These are phyloP conservation scores for Pachliopta kotzebuea DNA, from an alignment of 2,888 invertebrate genomes.

Conservation along the genomic window DNA sequence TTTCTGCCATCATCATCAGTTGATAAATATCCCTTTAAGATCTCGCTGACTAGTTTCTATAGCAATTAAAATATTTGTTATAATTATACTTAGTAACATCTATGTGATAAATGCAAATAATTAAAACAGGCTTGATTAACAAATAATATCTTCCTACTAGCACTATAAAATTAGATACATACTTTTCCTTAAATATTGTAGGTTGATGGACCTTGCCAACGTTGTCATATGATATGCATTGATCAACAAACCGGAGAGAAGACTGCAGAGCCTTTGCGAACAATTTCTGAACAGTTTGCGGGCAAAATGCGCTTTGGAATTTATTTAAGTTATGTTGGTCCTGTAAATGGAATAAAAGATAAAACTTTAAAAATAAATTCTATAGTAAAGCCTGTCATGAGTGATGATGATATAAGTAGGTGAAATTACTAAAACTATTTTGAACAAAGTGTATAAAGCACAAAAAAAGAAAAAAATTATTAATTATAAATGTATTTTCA, in stretches of 20 bases:
- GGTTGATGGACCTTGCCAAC: conserved; percentile 89
- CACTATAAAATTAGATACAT: not conserved
- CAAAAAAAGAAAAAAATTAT: not conserved
- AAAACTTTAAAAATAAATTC: conserved; percentile 44
- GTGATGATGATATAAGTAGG: conserved; percentile 58
- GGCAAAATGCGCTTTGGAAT: conserved; percentile 92
- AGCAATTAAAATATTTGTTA: too few relatives aligned
- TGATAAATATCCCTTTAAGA: too few relatives aligned
- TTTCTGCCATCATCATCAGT: too few relatives aligned
- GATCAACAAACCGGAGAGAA: conserved; percentile 91
- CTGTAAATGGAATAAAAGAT: conserved; percentile 53
- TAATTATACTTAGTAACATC: too few relatives aligned
- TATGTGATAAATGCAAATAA: too few relatives aligned
- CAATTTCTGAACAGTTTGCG: conserved; percentile 85
- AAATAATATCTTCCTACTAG: not conserved
- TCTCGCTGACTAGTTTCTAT: too few relatives aligned
- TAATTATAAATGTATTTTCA: not conserved
- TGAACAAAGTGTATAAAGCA: not conserved
- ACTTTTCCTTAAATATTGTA: conserved; percentile 47
- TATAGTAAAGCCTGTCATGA: conserved; percentile 48
- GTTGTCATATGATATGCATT: conserved; percentile 98
- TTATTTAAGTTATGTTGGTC: conserved; percentile 81
- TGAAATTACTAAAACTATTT: conserved; percentile 38
- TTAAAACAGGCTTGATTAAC: too few relatives aligned
- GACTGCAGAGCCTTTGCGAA: conserved; percentile 88